Evolutionary conservation across 2,888 invertebrate species (phyloP), one percentile per base, ranked within the genome.

Genomic region (Melipona bicolor): DNA sequence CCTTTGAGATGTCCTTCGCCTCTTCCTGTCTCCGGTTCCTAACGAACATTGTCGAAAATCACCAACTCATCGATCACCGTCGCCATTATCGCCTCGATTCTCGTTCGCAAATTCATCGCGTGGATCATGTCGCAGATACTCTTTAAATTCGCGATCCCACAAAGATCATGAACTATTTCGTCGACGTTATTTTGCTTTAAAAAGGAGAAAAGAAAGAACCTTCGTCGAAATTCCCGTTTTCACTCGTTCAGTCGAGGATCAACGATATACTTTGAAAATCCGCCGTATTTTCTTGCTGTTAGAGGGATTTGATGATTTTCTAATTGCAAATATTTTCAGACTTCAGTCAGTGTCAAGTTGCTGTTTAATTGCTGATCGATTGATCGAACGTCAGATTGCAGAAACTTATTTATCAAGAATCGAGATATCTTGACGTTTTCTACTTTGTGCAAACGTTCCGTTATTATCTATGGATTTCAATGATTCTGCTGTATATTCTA

Each of bases 11-110:
- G 85, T 83, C 83, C 90, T 82, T 89, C 87, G 87, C 81, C 90
- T 76, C 88, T 77, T 86, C 81, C 83, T 73, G 84, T 90, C 85
- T 90, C 87, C 86, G 90, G 90, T 90, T 89, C 89, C 90, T 89
- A 89, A 83, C 77, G 85, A 82, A 79, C 76, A 75, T 81, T 78
- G 75, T 80, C 82, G 87, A 85, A 78, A 84, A 79, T 78, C 82
- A 77, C 79, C 61, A 79, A 54, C 24, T 76, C 84, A 69, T 70
- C 77, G 69, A 77, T 73, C 74, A 74, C 79, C 59, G 75, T 69
- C 82, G 62, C 68, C 74, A 68, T 81, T 67, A 54, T 84, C 84
- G 76, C 72, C 72, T 64, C 83, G 84, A 79, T 79, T 59, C 59
- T 72, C 74, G 70, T 71, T 50, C 83, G 74, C 21, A 83, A 77